Conservation (phyloP, 2,797 vertebrate genomes). For the Tauraco hartlaubi region DNA sequence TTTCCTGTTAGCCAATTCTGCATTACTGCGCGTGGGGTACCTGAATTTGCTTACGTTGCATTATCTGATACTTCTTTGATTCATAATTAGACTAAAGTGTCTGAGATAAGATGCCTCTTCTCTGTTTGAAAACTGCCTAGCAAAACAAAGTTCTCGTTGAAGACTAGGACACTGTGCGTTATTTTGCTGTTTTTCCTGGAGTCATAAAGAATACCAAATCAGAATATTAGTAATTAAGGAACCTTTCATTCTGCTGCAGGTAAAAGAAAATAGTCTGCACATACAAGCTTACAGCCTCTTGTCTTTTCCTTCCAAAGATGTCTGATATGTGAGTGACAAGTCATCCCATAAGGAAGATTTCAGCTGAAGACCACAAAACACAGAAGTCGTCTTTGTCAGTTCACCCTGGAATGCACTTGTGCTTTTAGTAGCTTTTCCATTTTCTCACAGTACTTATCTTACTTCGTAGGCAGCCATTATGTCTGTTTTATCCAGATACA, state of each 20-base stretch:
- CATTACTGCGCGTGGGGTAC: not conserved
- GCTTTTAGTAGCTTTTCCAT: slow-evolving; percentile 23
- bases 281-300: not conserved
- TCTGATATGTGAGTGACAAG: not conserved
- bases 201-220: not conserved
- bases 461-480: not conserved
- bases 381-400: not conserved
- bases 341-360: not conserved
- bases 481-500: not conserved
- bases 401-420: slow-evolving; percentile 5
- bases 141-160: not conserved
- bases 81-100: not conserved
- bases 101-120: not conserved
- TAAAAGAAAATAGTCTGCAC: not conserved
- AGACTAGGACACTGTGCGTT: not conserved
- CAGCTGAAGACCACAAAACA: slow-evolving; percentile 1
- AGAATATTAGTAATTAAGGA: not conserved
- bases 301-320: not conserved
- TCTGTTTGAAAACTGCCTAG: not conserved
- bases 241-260: not conserved
- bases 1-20: not conserved
- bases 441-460: not conserved
- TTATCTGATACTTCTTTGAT: not conserved
- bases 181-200: not conserved
- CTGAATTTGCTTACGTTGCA: not conserved